Percentiles rank a stretch among this genome's conserved stretches.
Conservation (phyloP, 2,797 vertebrate genomes). For the Todus mexicanus region DNA sequence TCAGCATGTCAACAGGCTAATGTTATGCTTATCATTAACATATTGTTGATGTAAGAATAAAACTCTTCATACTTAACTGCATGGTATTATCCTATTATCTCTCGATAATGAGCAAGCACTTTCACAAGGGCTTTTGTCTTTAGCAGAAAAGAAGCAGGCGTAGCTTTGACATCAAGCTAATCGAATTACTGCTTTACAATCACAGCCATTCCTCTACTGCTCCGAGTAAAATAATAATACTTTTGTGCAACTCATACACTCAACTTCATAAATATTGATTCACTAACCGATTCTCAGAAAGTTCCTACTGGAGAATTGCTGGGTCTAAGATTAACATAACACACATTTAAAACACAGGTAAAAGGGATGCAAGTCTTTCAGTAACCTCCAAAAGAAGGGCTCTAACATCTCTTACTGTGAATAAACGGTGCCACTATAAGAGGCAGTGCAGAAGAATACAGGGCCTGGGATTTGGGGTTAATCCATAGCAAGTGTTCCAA, state of each 20-base stretch:
- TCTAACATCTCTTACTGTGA: neutral
- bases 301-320: neutral
- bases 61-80: slow-evolving; percentile 14
- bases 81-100: slow-evolving; percentile 3
- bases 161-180: slow-evolving; percentile 35
- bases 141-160: neutral
- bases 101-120: slow-evolving; percentile 24
- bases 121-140: slow-evolving; percentile 43
- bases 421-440: neutral
- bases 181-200: slow-evolving; percentile 5
- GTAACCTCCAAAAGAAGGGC: neutral
- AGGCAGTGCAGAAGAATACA: neutral
- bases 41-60: neutral
- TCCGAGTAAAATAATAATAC: neutral
- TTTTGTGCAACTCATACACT: neutral
- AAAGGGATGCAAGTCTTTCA: neutral
- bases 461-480: slow-evolving; percentile 13
- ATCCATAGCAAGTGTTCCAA: slow-evolving; percentile 12
- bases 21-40: slow-evolving; percentile 12
- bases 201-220: neutral
- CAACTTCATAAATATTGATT: neutral
- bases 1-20: neutral
- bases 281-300: neutral
- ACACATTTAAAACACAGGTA: neutral
- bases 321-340: neutral